Evolutionary conservation across 2,888 invertebrate genomes (phyloP), one percentile per base, ranked within the genome.

Genomic region (Achlya flavicornis): DNA sequence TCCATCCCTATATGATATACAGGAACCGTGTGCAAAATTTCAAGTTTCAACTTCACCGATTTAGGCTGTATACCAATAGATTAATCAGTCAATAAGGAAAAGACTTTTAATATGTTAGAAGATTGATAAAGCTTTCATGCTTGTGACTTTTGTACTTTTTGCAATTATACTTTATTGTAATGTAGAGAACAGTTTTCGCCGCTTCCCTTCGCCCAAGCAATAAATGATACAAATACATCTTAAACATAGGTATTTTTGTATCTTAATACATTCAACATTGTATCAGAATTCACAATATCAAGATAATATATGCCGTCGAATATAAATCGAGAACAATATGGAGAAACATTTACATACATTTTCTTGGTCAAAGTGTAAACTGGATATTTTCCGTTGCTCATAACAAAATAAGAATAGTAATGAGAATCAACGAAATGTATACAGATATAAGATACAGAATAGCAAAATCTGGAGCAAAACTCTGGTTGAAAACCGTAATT

Each of bases 301-400:
- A 79, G 75, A 81, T 77, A 80, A 81, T 76, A 77, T 66, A 85
- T 79, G 75, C 77, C 71, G 74, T 77, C 69, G 82, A 75, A 84
- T 85, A 85, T 81, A 83, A 83, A 87, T 84, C 80, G 83, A 70
- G 68, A 78, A 80, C 79, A 81, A 82, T 80, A 81, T 76, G 70
- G 74, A 74, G 70, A 71, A 62, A 75, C 72, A 83, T 85, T 84
- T 85, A 81, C 84, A 86, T 86, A 81, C 63, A 78, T 78, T 78
- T 78, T 78, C 77, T 79, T 80, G 80, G 80, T 78, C 80, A 83
- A 83, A 81, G 81, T 84, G 78, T 78, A 81, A 78, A 81, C 73
- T 71, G 73, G 71, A 72, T 72, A 72, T 71, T 75, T 70, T 70
- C 72, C 73, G 65, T 63, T 70, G 66, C 66, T 68, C 66, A 64